A percentile compares a stretch with the other conserved stretches of the same genome.
Conservation (phyloP, 2,113 vertebrate genomes). For the Eidolon helvum region DNA sequence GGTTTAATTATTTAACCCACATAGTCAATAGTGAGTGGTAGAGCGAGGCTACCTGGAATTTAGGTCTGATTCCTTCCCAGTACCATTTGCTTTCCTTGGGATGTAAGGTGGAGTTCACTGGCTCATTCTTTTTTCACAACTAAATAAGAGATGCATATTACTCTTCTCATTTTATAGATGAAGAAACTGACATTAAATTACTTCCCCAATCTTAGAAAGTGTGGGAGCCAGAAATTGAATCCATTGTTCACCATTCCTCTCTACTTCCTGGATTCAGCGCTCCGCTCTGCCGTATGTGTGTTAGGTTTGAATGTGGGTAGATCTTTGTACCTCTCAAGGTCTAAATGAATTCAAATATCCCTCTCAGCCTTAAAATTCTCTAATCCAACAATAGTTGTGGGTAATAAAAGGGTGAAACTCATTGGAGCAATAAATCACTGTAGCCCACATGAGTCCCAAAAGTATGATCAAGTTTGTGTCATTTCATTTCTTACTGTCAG, state of each 20-base stretch:
- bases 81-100: background rate
- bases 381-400: background rate
- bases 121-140: background rate
- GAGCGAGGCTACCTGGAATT: background rate
- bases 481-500: constrained; percentile 39
- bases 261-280: background rate
- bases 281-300: background rate
- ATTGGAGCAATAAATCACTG: constrained; percentile 32
- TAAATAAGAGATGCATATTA: background rate
- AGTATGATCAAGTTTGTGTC: background rate
- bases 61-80: background rate
- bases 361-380: background rate
- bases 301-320: background rate
- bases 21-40: background rate
- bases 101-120: background rate
- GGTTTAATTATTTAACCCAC: background rate
- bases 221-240: background rate
- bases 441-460: background rate
- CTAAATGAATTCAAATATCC: background rate
- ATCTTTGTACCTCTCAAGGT: background rate
- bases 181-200: background rate
- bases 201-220: background rate
- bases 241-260: background rate
- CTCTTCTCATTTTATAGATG: background rate
- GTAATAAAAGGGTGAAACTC: background rate